Conservation (phyloP, 2,888 invertebrate species). For the Aspidiotus rigidus region DNA sequence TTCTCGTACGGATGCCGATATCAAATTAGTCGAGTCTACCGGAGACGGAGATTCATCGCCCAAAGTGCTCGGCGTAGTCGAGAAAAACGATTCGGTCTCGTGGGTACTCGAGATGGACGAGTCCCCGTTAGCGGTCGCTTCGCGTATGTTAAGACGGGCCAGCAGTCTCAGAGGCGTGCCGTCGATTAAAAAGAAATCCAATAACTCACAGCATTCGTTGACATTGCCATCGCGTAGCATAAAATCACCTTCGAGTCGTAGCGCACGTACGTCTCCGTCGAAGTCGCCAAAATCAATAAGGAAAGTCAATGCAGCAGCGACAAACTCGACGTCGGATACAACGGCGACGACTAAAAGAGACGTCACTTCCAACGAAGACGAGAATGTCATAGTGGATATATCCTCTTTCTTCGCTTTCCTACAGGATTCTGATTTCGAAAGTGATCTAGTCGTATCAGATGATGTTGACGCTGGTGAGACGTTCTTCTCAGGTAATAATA, state of each 20-base stretch:
- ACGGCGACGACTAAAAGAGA: slow-evolving; percentile 7
- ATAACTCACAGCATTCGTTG: slow-evolving; percentile 1
- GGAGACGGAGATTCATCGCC: slow-evolving; percentile 52
- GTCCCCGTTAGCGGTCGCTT: slow-evolving; percentile 61
- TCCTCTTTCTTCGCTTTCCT: slow-evolving; percentile 31
- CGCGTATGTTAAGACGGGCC: slow-evolving; percentile 59
- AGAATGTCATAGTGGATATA: slow-evolving; percentile 24
- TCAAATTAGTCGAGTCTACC: slow-evolving; percentile 7
- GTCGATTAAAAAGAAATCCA: slow-evolving; percentile 19
- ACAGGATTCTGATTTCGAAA: slow-evolving; percentile 24
- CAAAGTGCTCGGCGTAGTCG: slow-evolving; percentile 71
- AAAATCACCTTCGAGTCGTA: background rate
- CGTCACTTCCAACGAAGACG: slow-evolving; percentile 4
- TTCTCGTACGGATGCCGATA: slow-evolving; percentile 26
- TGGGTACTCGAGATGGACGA: slow-evolving; percentile 74
- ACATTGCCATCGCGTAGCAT: slow-evolving; percentile 18
- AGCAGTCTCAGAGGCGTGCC: slow-evolving; percentile 39
- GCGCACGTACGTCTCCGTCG: background rate
- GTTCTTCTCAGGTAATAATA: background rate
- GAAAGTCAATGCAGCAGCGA: background rate
- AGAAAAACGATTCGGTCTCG: slow-evolving; percentile 76
- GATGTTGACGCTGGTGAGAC: background rate
- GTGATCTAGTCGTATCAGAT: background rate
- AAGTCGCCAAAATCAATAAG: background rate
- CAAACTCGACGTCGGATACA: background rate